A percentile compares a stretch with the other conserved stretches of the same genome.
Conservation (phyloP, 2,888 invertebrate genomes). For the Hololepta plana region DNA sequence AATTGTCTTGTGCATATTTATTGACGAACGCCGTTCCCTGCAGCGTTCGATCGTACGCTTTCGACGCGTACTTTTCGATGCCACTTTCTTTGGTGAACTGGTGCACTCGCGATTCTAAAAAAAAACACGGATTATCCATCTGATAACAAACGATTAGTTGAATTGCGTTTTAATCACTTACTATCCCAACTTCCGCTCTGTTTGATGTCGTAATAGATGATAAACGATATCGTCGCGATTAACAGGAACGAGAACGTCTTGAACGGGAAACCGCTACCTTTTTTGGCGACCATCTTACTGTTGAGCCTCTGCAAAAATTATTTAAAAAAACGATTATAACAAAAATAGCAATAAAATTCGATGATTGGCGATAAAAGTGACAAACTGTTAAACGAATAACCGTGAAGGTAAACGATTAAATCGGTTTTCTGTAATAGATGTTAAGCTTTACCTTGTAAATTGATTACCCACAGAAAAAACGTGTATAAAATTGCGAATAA, state of each 20-base stretch:
- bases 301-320: slow-evolving; percentile 22
- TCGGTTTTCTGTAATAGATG: no score
- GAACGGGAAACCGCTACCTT: slow-evolving; percentile 36
- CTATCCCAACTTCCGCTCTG: slow-evolving; percentile 47
- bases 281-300: slow-evolving; percentile 25
- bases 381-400: no score
- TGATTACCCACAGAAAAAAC: no score
- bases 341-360: neutral
- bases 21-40: slow-evolving; percentile 43
- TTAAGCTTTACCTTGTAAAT: no score
- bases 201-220: slow-evolving; percentile 45
- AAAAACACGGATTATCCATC: no score
- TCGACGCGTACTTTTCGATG: slow-evolving; percentile 41
- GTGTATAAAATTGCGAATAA: no score
- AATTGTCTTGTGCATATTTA: slow-evolving; percentile 46
- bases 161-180: no score
- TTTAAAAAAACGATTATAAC: no score
- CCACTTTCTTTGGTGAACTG: slow-evolving; percentile 51
- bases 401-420: no score
- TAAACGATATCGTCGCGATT: slow-evolving; percentile 36
- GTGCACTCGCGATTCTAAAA: no score
- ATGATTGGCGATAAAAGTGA: slow-evolving; percentile 1
- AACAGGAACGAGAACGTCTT: slow-evolving; percentile 42
- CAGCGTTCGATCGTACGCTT: slow-evolving; percentile 40
- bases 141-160: no score